Base-by-base conservation (phyloP, 2,888 invertebrate genomes). In the Exocentrus adspersus region DNA sequence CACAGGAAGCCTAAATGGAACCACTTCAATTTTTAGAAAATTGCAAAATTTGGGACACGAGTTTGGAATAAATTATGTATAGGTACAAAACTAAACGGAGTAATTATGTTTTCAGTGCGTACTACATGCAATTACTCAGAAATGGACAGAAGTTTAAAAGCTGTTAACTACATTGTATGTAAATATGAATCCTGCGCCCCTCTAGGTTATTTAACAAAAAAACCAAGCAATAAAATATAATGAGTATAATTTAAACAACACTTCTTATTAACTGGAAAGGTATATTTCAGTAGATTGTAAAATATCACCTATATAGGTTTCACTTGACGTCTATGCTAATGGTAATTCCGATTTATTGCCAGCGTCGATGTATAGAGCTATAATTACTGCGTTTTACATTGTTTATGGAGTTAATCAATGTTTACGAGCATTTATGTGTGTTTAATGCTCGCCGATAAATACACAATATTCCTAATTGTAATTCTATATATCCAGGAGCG, bases 391-490 rank as follows among this genome's bases (percentile, higher is more conserved):
- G 12, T 16, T 51, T 32, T 37, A 16, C 12, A 37, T 17, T 19
- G 19, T 57, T 30, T 46, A 57, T 45, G 32, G 32, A n/a, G 16
- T 32, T 57, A 46, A 57, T 57, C 46, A 57, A 45, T 46, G 32
- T 57, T 46, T 57, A 46, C 46, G 37, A 7, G 46, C 12, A 32
- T 46, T 57, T 57, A 46, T 57, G 46, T 2, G 46, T 32, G 19
- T 46, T 57, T 57, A 46, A 46, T 17, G 19, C 12, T 57, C 6
- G 12, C 28, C 14, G 46, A 56, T 43, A 30, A 46, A 57, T 30
- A 12, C 12, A 43, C 43, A 54, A 45, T 54, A 54, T 54, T 43
- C 30, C 14, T 54, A 54, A 54, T 45, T 43, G 43, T 24, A 14
- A 54, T 54, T 17, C 51, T 30, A 20, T n/a, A n/a, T 28, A 43